Evolutionary conservation across 2,113 vertebrate species (phyloP), one percentile per base, ranked within the genome.

Genomic region (Motacilla tschutschensis): DNA sequence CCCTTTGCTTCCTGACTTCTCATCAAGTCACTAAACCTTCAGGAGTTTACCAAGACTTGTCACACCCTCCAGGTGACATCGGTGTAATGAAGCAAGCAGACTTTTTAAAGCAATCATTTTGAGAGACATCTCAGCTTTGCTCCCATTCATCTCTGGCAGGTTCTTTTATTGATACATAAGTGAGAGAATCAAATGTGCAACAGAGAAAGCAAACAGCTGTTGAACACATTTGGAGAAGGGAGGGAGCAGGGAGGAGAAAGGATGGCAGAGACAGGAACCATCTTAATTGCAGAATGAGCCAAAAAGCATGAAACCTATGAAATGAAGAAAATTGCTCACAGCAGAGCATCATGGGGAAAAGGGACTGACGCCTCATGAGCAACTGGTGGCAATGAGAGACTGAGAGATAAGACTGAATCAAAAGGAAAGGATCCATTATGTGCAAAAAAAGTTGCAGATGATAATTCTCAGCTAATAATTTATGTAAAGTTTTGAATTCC

Each of bases 151-250:
- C 35, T 6, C 1, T 33, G 29, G 29, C 41, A 40, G 46, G 15
- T 24, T 79, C 82, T 59, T 75, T 89, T 51, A 57, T 44, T 79
- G 50, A 48, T 33, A 47, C 10, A 20, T 28, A 29, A 79, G 54
- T 71, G 79, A 79, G 71, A 84, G 40, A 84, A 75, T 22, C 9
- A 33, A 91, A 79, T 33, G 36, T 65, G 59, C 54, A 72, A 53
- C 11, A 43, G 21, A 75, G 54, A 51, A 72, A 79, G 28, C 9
- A 79, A 87, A 69, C 15, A 79, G 67, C 63, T 72, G 33, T 53
- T 87, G 28, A 81, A 12, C 3, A 40, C 8, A 4, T 72, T 47
- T 6, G 1, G 9, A 17, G 29, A 35, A 54, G 25, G 12, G 13
- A 64, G 3, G 12, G 10, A 79, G 36, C 19, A 83, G 21, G 8